Base-by-base conservation (phyloP, 1,140 invertebrate genomes). In the Macrocentrus cingulum region DNA sequence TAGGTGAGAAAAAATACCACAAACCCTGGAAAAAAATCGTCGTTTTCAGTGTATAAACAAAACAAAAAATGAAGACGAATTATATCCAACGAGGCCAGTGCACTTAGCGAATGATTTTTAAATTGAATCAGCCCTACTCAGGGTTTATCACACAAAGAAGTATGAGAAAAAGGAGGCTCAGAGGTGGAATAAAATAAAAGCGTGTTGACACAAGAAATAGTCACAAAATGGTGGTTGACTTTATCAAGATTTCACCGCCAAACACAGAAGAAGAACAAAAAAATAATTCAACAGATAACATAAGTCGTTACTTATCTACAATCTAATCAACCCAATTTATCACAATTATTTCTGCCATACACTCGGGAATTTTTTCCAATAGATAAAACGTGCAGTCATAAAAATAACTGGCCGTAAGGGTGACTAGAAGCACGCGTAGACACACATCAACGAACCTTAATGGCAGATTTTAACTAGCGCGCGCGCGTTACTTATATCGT, bases 81-180 rank as follows among this genome's bases (percentile, higher is more conserved):
- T 65, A 56, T 60, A 18, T 42, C 1, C 23, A 15, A 45, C 23
- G 29, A 34, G 51, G 50, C 13, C 18, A 42, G 34, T 60, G 71
- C 69, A 73, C 72, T 73, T 72, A 70, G 71, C 64, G 66, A 69
- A 73, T 73, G 63, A 71, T 74, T 74, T 73, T 69, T 71, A 72
- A 73, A 73, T 74, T 69, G 64, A 70, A 72, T 72, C 66, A 71
- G 57, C 55, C 16, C 15, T 29, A 29, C 25, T 56, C 49, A 25
- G 15, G 37, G 19, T 25, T 39, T 25, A 56, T 19, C 34, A 34
- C 23, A 29, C 48, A 39, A 49, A 32, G 45, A 55, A 9, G 52
- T 50, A 18, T 25, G 44, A 50, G 16, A 36, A 59, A 61, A 56
- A 57, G 46, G 48, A 58, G 29, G 50, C 60, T 56, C 51, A 57